phyloP scores from a whole-genome alignment of 2,113 vertebrate species.

The Empidonax alnorum region DNA sequence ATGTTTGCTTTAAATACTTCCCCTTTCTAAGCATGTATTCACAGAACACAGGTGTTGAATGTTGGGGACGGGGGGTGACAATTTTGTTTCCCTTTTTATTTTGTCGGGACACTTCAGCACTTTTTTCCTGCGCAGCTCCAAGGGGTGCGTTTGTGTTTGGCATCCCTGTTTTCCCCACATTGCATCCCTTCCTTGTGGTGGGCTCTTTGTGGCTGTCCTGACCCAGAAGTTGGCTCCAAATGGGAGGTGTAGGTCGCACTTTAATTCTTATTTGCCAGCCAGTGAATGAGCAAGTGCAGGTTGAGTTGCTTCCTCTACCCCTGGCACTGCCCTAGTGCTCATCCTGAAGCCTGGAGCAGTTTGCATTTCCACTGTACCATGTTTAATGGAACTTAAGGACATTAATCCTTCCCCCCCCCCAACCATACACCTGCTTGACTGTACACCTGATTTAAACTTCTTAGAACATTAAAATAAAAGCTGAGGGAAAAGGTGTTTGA shows the following conservation, averaged over 20 bases:
- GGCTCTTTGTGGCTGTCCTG: accelerated
- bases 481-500: neutral
- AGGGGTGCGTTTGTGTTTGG: neutral
- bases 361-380: neutral
- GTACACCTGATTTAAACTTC: neutral
- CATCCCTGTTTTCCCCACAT: neutral
- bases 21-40: neutral
- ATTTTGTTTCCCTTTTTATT: neutral
- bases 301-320: neutral
- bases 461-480: neutral
- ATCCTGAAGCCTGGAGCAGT: neutral
- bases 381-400: neutral
- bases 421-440: neutral
- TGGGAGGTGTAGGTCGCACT: neutral
- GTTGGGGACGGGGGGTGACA: accelerated
- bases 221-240: neutral
- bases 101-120: neutral
- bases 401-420: neutral
- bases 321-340: neutral
- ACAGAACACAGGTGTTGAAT: neutral
- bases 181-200: neutral
- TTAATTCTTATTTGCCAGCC: neutral
- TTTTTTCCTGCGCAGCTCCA: neutral
- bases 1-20: neutral
- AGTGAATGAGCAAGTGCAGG: neutral